These are phyloP conservation scores for Grammomys dolichurus DNA, from an alignment of 2,113 vertebrate genomes.

Conservation along the genomic window DNA sequence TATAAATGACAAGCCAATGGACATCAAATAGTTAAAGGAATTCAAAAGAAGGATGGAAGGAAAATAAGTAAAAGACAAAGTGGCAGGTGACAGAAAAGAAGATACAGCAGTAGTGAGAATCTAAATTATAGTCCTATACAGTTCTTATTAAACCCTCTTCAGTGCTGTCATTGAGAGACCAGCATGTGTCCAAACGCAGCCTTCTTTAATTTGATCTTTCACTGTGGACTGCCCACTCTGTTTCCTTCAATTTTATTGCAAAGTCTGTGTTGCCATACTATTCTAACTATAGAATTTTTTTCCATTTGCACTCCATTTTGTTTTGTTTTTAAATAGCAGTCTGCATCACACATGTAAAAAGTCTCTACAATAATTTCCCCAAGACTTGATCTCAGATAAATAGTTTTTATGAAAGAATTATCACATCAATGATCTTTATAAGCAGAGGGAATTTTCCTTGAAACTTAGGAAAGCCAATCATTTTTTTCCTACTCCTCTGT, in stretches of 20 bases:
- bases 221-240: conserved; percentile 45
- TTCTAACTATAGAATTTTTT: conserved; percentile 70
- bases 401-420: conserved; percentile 58
- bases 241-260: conserved; percentile 51
- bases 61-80: not conserved
- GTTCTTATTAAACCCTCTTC: conserved; percentile 64
- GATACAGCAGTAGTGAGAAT: not conserved
- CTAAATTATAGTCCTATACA: conserved; percentile 47
- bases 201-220: not conserved
- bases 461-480: not conserved
- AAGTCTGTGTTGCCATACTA: conserved; percentile 54
- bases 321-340: conserved; percentile 37
- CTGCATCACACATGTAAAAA: conserved; percentile 59
- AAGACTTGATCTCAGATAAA: conserved; percentile 46
- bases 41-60: not conserved
- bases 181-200: conserved; percentile 31
- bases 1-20: conserved; percentile 56
- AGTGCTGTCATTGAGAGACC: conserved; percentile 43
- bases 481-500: conserved; percentile 49
- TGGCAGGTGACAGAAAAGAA: conserved; percentile 48
- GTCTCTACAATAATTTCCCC: conserved; percentile 51
- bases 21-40: not conserved
- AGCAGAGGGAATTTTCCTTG: not conserved
- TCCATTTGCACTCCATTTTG: conserved; percentile 58
- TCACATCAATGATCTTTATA: not conserved